Percentiles rank a stretch among this genome's conserved stretches.
Conservation (phyloP, 1,140 invertebrate genomes). For the Zaprionus ghesquierei region DNA sequence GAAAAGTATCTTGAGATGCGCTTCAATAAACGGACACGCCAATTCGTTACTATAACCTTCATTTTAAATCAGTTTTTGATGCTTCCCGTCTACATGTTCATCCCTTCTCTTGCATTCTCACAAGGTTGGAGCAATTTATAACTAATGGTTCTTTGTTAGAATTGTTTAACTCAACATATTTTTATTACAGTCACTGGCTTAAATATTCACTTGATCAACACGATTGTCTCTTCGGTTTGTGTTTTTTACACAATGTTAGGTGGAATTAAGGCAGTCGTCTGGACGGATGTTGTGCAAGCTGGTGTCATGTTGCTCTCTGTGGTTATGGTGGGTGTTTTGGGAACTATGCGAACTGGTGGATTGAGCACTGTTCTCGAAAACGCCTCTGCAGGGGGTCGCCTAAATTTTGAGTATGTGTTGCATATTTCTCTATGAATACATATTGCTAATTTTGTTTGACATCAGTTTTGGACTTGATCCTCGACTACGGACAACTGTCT, state of each 20-base stretch:
- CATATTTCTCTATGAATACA: not conserved
- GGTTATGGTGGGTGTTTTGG: constrained; percentile 87
- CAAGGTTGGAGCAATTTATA: constrained; percentile 84
- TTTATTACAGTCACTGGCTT: constrained; percentile 88
- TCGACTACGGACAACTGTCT: constrained; percentile 56
- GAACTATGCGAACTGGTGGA: constrained; percentile 87
- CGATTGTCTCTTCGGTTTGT: constrained; percentile 88
- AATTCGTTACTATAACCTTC: constrained; percentile 87
- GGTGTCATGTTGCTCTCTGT: constrained; percentile 89
- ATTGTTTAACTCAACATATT: not conserved
- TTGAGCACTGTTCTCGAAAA: constrained; percentile 86
- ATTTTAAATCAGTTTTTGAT: constrained; percentile 83
- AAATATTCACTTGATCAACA: constrained; percentile 87
- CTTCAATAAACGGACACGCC: constrained; percentile 86
- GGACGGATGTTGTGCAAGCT: constrained; percentile 93
- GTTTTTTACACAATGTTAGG: constrained; percentile 93
- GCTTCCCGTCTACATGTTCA: constrained; percentile 72
- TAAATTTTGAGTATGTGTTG: constrained; percentile 85
- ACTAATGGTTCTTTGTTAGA: not conserved
- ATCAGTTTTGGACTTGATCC: constrained; percentile 64
- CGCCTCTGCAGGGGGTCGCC: constrained; percentile 84
- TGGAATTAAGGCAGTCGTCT: constrained; percentile 93
- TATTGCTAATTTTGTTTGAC: not conserved
- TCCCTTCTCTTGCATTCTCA: constrained; percentile 90
- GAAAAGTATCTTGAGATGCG: constrained; percentile 88